Base-by-base conservation (phyloP, 35 echinoderm and acorn worm genomes). In the Hemicentrotus pulcherrimus region DNA sequence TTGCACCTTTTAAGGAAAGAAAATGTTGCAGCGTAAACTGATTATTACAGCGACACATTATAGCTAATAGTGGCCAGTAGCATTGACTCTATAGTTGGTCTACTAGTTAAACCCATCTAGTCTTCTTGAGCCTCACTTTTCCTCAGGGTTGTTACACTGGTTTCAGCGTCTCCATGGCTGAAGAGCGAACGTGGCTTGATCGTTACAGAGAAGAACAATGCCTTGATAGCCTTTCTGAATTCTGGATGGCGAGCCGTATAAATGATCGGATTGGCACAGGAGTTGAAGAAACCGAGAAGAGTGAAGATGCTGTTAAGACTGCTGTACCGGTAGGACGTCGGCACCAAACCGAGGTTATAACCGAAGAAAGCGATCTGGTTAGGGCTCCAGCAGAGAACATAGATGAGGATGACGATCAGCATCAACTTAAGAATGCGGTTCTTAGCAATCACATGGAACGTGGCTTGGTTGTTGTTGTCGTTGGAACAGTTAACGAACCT, bases 341-440 rank as follows among this genome's bases (percentile, higher is more conserved):
- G 88, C 12, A 90, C 88, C 7, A 94, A 32, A 85, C 94, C 94
- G 41, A 94, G 28, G 59, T 94, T 94, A 61, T 31, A 94, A 32
- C 55, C 55, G 31, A 94, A 46, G 59, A 70, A 94, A 35, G 55
- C 55, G 94, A 94, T 94, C 65, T 94, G 94, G 94, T 94, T 94
- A 24, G 94, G 94, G 28, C 52, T 70, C 94, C 94, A 94, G 61
- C 94, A 94, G 31, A 94, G 19, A 28, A 94, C 61, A 45, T 94
- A 94, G 52, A 94, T 94, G 32, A 94, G 47, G 24, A 94, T 78
- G 94, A 94, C 94, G 22, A 94, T 86, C 11, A 94, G 60, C 48
- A 94, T 59, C 48, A 78, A 31, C 94, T 70, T 94, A 61, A 94
- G 48, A 9, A 94, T 32, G 12, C 70, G 55, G 28, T 94, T 85